Conservation (phyloP, 2,113 vertebrate genomes). For the Oncorhynchus tshawytscha region DNA sequence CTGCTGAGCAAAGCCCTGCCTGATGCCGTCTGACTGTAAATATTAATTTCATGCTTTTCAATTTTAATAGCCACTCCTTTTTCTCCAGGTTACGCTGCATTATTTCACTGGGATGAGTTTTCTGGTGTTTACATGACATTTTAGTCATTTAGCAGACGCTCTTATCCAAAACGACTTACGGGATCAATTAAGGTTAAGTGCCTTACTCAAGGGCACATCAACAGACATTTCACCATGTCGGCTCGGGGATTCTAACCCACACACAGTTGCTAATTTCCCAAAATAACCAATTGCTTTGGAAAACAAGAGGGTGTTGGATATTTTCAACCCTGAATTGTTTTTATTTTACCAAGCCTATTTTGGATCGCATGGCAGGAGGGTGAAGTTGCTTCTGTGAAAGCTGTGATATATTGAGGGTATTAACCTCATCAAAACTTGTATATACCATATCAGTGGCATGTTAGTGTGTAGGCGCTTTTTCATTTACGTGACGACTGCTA, state of each 20-base stretch:
- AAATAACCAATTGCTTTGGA: slow-evolving; percentile 28
- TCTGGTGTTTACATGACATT: slow-evolving; percentile 32
- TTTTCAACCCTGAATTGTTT: slow-evolving; percentile 4
- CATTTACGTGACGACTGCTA: no score
- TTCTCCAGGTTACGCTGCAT: slow-evolving; percentile 18
- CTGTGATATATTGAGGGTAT: not conserved
- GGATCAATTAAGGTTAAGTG: no score
- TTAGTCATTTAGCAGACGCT: no score
- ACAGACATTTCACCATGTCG: no score
- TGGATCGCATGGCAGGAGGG: not conserved
- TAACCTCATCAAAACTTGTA: not conserved
- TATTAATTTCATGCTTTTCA: slow-evolving; percentile 58
- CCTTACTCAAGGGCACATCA: no score
- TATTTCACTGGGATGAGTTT: slow-evolving; percentile 32
- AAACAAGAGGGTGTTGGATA: slow-evolving; percentile 4
- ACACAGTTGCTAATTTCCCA: slow-evolving; percentile 30
- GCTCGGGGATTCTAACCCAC: slow-evolving; percentile 31
- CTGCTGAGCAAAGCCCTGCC: slow-evolving; percentile 48
- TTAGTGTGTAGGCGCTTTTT: no score
- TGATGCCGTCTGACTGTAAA: slow-evolving; percentile 44
- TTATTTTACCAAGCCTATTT: not conserved
- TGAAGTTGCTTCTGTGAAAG: not conserved
- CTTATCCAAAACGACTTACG: no score
- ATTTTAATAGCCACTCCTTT: slow-evolving; percentile 43
- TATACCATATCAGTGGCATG: no score